These are phyloP conservation scores for Acanthurus tractus DNA, from an alignment of 2,797 vertebrate species.

Conservation along the genomic window DNA sequence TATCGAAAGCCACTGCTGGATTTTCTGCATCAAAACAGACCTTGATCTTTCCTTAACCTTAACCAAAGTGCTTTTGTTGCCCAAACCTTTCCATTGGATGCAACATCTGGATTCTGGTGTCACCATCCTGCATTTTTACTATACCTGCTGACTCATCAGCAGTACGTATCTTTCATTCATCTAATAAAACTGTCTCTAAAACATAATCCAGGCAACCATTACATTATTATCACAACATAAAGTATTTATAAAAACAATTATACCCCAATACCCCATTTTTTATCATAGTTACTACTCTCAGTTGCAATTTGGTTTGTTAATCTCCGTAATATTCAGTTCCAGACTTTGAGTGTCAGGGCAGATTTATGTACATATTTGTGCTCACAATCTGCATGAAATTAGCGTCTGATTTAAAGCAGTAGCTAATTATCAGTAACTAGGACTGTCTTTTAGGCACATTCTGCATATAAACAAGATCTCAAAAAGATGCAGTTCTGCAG, in stretches of 20 bases:
- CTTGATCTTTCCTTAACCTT: too few relatives aligned
- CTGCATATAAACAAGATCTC: constrained; percentile 46
- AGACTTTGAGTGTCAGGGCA: constrained; percentile 45
- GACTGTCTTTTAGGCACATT: constrained; percentile 55
- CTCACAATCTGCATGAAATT: constrained; percentile 73
- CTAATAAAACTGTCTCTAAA: too few relatives aligned
- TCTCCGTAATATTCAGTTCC: constrained; percentile 48
- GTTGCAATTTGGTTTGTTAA: constrained; percentile 55
- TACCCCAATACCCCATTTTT: constrained; percentile 15
- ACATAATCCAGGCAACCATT: too few relatives aligned
- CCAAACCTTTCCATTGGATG: too few relatives aligned
- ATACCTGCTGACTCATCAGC: too few relatives aligned
- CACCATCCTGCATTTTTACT: too few relatives aligned
- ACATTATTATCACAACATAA: too few relatives aligned
- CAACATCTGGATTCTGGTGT: too few relatives aligned
- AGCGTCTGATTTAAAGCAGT: constrained; percentile 61
- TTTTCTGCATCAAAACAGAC: too few relatives aligned
- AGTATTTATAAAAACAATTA: neutral
- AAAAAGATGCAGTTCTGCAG: constrained; percentile 37
- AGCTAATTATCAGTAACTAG: constrained; percentile 68
- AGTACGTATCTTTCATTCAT: too few relatives aligned
- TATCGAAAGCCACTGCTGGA: too few relatives aligned
- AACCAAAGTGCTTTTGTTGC: too few relatives aligned
- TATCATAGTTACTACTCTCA: constrained; percentile 10
- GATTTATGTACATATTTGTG: constrained; percentile 75